Evolutionary conservation across 2,113 vertebrate species (phyloP).

Genomic region (Tupaia tana): DNA sequence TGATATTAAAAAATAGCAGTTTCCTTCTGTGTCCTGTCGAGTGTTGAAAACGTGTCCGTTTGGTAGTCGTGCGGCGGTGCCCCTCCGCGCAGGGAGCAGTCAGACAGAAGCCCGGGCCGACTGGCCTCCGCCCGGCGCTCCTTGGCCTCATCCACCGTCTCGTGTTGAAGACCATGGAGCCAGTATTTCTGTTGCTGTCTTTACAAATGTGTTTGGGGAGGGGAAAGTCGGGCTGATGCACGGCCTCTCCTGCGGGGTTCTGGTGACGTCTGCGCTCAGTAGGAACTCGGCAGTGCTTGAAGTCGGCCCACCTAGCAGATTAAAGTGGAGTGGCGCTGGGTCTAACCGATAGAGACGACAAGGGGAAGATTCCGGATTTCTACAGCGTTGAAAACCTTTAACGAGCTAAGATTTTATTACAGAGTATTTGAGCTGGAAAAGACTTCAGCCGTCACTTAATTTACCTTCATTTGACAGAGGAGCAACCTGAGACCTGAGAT

Average conservation of each 20-base stretch:
- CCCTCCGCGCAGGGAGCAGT: not conserved
- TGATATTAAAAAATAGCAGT: not conserved
- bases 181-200: constrained; percentile 16
- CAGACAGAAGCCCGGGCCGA: no score
- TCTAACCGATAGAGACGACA: not conserved
- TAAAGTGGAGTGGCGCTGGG: not conserved
- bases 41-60: not conserved
- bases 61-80: not conserved
- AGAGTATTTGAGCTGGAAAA: constrained; percentile 18
- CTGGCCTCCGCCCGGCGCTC: no score
- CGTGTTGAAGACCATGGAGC: constrained; percentile 1
- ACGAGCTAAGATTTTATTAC: not conserved
- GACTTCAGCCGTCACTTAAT: not conserved
- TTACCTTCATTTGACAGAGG: constrained; percentile 30
- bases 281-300: not conserved
- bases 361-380: constrained; percentile 42
- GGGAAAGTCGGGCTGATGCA: not conserved
- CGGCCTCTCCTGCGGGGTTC: no score
- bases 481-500: constrained; percentile 1
- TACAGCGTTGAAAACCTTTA: not conserved
- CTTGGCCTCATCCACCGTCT: not conserved
- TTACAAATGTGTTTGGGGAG: constrained; percentile 20
- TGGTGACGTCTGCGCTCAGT: not conserved
- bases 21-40: not conserved
- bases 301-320: not conserved